Evolutionary conservation across 2,797 vertebrate genomes (phyloP).

Genomic region (Alca torda): DNA sequence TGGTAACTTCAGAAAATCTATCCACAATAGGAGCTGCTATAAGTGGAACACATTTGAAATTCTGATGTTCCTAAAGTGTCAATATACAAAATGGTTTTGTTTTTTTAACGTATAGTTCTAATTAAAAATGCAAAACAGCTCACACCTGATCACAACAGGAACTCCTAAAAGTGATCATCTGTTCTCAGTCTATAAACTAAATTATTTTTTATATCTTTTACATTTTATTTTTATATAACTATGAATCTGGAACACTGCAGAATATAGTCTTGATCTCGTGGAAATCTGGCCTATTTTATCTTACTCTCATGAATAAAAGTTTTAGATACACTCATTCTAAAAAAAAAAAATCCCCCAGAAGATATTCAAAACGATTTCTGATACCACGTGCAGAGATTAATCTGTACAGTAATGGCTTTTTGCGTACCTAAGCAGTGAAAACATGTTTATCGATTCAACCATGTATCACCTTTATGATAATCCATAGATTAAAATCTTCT

Average conservation of each 20-base stretch:
- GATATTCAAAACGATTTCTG: not conserved
- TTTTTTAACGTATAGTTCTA: not conserved
- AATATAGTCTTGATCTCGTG: not conserved
- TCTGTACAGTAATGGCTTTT: not conserved
- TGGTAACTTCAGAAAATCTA: conserved; percentile 43
- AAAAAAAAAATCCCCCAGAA: not conserved
- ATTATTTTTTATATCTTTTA: not conserved
- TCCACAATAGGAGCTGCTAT: not conserved
- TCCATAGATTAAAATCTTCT: not conserved
- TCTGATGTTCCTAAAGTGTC: not conserved
- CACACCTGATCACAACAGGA: not conserved
- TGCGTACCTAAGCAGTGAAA: not conserved
- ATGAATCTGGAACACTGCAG: not conserved
- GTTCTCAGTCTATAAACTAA: not conserved
- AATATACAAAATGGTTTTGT: not conserved
- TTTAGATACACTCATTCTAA: not conserved
- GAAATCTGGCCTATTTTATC: not conserved
- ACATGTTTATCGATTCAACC: not conserved
- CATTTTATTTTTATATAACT: not conserved
- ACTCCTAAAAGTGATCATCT: not conserved
- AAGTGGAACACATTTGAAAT: not conserved
- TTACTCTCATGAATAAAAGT: not conserved
- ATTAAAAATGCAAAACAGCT: not conserved
- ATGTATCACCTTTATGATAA: not conserved
- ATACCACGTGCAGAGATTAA: not conserved